A percentile compares a stretch with the other conserved stretches of the same genome.
phyloP scores from a whole-genome alignment of 2,888 invertebrate genomes.

The Crossocerus cetratus region DNA sequence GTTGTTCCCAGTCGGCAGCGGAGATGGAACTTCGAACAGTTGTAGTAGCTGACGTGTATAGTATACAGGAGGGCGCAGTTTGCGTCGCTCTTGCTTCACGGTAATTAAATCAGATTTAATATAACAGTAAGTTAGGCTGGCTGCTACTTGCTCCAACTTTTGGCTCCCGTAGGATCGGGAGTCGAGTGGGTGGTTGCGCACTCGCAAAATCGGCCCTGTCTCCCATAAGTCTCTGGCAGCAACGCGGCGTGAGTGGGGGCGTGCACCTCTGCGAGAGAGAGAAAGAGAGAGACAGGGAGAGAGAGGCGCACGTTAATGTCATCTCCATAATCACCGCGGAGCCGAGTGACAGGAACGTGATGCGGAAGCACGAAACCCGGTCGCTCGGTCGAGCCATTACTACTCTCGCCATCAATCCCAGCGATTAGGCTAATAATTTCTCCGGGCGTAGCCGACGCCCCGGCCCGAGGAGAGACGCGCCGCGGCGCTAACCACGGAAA shows the following conservation, averaged over 20 bases:
- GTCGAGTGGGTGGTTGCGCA: too few species aligned
- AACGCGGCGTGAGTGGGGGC: constrained; percentile 21
- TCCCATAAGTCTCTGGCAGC: background rate
- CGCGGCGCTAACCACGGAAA: constrained; percentile 39
- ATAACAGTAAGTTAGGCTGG: constrained; percentile 27
- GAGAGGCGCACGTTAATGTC: constrained; percentile 48
- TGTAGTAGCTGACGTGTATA: too few species aligned
- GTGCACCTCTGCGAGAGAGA: constrained; percentile 3
- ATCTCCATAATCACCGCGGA: constrained; percentile 55
- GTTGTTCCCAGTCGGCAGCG: too few species aligned
- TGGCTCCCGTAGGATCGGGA: constrained; percentile 5
- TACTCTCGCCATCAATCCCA: constrained; percentile 57
- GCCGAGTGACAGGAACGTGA: constrained; percentile 53
- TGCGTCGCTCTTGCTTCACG: background rate
- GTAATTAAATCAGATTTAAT: constrained; percentile 40
- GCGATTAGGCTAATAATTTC: constrained; percentile 62
- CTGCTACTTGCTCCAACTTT: constrained; percentile 23
- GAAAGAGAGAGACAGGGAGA: background rate
- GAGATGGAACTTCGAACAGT: too few species aligned
- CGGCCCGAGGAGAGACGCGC: constrained; percentile 22
- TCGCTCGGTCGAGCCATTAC: constrained; percentile 45
- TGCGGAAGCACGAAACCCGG: constrained; percentile 50
- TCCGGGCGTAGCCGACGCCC: constrained; percentile 24
- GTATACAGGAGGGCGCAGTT: background rate
- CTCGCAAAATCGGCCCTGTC: constrained; percentile 18